Evolutionary conservation across 2,113 vertebrate species (phyloP), one percentile per base, ranked within the genome.

Genomic region (Malurus melanocephalus): DNA sequence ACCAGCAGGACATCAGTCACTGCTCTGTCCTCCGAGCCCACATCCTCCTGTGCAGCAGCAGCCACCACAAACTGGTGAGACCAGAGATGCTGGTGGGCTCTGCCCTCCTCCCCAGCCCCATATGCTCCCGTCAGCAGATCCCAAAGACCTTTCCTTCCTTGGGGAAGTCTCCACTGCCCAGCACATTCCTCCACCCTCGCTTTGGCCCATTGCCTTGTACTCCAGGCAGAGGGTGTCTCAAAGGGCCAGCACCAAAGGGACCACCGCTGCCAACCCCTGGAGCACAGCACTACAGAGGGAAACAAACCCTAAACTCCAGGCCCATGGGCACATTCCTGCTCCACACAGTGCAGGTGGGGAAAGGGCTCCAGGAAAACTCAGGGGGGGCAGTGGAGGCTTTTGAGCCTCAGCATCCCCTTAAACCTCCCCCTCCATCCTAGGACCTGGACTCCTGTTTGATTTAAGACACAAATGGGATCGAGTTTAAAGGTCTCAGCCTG

Each of bases 401-500:
- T 87, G 68, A 93, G 56, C 28, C 42, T 64, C 53, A 42, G 68
- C 46, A 55, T 55, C 85, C 69, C 74, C 59, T 81, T 81, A 86
- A 80, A 73, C 62, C 33, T 71, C 86, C 85, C 77, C 84, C 73
- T 90, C 51, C 87, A 85, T 83, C 80, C 83, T 32, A 42, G 65
- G 56, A 84, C 57, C 77, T 81, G 55, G 83, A 88, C 78, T 94
- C 72, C 80, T 75, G 59, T 93, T 94, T 94, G 79, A 96, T 94
- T 95, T 90, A 94, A 92, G 93, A 94, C 76, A 5, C 84, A 92
- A 93, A 91, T 78, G 78, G 85, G 53, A 93, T 81, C 18, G 93
- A 93, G 89, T 93, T 95, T 94, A 96, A 95, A 94, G 95, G 91
- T 92, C 95, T 92, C 89, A 83, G 91, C 82, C 88, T 95, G 95